phyloP scores from a whole-genome alignment of 2,888 invertebrate species.

The Mythimna ferrago region DNA sequence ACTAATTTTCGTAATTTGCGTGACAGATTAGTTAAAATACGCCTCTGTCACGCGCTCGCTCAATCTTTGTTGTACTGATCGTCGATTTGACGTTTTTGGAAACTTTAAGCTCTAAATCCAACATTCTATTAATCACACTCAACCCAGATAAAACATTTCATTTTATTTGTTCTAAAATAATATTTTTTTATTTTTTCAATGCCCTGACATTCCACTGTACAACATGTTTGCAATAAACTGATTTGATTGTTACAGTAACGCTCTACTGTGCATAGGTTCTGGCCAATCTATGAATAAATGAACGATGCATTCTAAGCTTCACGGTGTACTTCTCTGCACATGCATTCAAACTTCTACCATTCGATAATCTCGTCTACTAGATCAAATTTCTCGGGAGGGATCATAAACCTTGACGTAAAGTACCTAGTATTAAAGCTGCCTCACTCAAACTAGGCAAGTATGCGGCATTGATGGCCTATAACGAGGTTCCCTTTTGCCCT shows the following conservation, averaged over 20 bases:
- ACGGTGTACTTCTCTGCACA: constrained; percentile 1
- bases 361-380: constrained; percentile 33
- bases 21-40: no score
- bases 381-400: constrained; percentile 27
- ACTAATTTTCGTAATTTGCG: no score
- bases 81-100: no score
- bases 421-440: constrained; percentile 28
- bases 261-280: background rate
- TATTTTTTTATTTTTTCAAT: no score
- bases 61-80: no score
- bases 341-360: constrained; percentile 17
- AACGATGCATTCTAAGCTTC: background rate
- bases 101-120: no score
- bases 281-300: constrained; percentile 17
- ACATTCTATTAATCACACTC: background rate
- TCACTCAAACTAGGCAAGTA: constrained; percentile 6
- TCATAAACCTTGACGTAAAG: constrained; percentile 29
- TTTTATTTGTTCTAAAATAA: background rate
- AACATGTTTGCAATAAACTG: no score
- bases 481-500: constrained; percentile 1
- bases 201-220: no score
- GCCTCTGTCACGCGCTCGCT: no score
- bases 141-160: background rate
- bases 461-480: background rate
- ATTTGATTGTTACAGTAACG: no score